Evolutionary conservation across 2,113 vertebrate genomes (phyloP).

Genomic region (Terrapene triunguis): DNA sequence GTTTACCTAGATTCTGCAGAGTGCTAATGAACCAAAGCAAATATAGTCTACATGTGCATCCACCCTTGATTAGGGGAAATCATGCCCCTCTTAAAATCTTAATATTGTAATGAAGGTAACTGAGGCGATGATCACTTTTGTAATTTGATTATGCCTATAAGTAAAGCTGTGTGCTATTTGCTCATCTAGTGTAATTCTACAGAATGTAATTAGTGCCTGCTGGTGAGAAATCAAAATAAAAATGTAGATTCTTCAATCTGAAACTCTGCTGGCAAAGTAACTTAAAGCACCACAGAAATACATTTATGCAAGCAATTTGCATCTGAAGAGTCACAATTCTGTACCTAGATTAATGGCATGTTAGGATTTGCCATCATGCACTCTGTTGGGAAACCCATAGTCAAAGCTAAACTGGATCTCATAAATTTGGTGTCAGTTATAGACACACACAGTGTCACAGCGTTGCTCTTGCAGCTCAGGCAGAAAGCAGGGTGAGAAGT

Average conservation of each 20-base stretch:
- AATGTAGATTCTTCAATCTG: not conserved
- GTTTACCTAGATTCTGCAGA: constrained; percentile 3
- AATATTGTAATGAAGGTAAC: not conserved
- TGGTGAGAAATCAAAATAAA: not conserved
- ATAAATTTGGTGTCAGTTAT: not conserved
- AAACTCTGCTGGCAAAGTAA: not conserved
- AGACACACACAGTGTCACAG: not conserved
- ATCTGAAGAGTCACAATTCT: not conserved
- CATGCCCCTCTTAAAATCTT: not conserved
- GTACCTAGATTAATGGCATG: not conserved
- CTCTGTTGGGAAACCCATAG: not conserved
- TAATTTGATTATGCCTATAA: not conserved
- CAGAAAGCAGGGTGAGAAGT: not conserved
- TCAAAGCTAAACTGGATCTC: not conserved
- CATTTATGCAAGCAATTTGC: not conserved
- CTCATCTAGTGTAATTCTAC: not conserved
- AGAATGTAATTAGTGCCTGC: not conserved
- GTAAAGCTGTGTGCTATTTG: not conserved
- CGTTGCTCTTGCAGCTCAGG: not conserved
- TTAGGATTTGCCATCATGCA: not conserved
- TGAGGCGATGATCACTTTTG: not conserved
- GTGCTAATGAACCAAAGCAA: not conserved
- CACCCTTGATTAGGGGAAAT: not conserved
- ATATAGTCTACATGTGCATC: not conserved
- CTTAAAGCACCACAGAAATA: not conserved